phyloP scores from a whole-genome alignment of 2,888 invertebrate species.

The Microctonus hyperodae region DNA sequence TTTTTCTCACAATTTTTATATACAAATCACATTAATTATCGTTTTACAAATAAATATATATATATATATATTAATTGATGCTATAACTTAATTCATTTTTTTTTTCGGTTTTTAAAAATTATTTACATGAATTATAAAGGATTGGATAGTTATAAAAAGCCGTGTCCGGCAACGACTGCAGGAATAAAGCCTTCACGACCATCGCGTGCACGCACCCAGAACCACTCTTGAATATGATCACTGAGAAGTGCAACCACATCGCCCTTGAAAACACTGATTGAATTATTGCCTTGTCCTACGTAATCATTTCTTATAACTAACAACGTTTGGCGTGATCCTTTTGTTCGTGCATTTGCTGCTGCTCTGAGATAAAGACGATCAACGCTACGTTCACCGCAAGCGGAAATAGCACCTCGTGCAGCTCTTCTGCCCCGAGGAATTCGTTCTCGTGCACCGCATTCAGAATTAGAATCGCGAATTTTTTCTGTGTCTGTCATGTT shows the following conservation, averaged over 20 bases:
- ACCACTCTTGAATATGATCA: constrained; percentile 75
- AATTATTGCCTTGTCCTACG: constrained; percentile 67
- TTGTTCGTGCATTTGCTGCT: constrained; percentile 59
- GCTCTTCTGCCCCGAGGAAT: constrained; percentile 54
- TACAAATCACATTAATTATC: not conserved
- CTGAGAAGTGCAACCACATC: constrained; percentile 78
- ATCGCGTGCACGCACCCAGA: constrained; percentile 75
- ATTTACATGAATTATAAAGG: constrained; percentile 34
- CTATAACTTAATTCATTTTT: constrained; percentile 26
- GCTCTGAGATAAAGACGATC: constrained; percentile 75
- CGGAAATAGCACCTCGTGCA: constrained; percentile 58
- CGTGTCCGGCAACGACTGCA: constrained; percentile 78
- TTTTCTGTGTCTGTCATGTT: constrained; percentile 85
- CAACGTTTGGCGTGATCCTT: constrained; percentile 71
- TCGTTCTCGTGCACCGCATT: constrained; percentile 70
- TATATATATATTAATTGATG: constrained; percentile 24
- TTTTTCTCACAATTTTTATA: not conserved
- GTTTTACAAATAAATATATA: constrained; percentile 26
- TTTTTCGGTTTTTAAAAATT: constrained; percentile 46
- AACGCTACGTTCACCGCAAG: constrained; percentile 76
- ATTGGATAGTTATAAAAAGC: constrained; percentile 69
- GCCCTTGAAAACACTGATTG: constrained; percentile 73
- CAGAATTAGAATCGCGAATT: constrained; percentile 72
- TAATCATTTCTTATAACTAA: constrained; percentile 76
- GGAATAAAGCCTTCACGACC: constrained; percentile 81